Percentiles rank a stretch among this genome's conserved stretches.
These are phyloP conservation scores for Melipona bicolor DNA, from an alignment of 2,888 invertebrate species.

Conservation along the genomic window DNA sequence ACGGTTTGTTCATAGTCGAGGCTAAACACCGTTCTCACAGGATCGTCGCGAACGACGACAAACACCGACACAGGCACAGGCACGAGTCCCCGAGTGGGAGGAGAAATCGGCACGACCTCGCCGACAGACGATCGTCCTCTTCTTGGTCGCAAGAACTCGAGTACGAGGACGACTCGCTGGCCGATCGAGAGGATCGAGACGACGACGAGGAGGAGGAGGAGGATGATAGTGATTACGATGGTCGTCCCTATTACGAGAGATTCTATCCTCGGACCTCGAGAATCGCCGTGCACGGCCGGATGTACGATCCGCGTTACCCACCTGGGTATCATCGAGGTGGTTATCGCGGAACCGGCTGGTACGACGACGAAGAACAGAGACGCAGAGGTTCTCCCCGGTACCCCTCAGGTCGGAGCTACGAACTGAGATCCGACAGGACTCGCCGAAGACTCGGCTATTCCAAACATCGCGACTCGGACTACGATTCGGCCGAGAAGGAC, in stretches of 20 bases:
- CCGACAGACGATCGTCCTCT: constrained; percentile 37
- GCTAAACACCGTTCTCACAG: constrained; percentile 71
- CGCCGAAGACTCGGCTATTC: constrained; percentile 30
- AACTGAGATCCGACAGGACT: constrained; percentile 17
- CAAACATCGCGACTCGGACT: constrained; percentile 53
- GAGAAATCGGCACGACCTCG: constrained; percentile 60
- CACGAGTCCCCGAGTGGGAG: constrained; percentile 70
- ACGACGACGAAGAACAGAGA: constrained; percentile 54
- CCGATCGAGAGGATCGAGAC: constrained; percentile 62
- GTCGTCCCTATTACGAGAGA: constrained; percentile 50
- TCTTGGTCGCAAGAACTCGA: constrained; percentile 66
- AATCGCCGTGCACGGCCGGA: constrained; percentile 33
- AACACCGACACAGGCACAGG: constrained; percentile 79
- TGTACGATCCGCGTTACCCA: constrained; percentile 59
- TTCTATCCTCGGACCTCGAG: constrained; percentile 40
- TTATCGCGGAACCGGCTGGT: constrained; percentile 41
- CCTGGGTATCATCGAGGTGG: constrained; percentile 40
- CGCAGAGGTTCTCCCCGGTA: constrained; percentile 46
- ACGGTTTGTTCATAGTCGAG: constrained; percentile 63
- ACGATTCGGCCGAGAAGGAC: constrained; percentile 42
- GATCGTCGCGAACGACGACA: constrained; percentile 56
- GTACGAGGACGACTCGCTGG: constrained; percentile 65
- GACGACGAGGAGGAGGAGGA: constrained; percentile 55
- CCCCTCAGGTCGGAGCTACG: constrained; percentile 14
- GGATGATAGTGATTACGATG: constrained; percentile 58